Evolutionary conservation across 2,797 vertebrate genomes (phyloP), one percentile per base, ranked within the genome.

Genomic region (Echiichthys vipera): DNA sequence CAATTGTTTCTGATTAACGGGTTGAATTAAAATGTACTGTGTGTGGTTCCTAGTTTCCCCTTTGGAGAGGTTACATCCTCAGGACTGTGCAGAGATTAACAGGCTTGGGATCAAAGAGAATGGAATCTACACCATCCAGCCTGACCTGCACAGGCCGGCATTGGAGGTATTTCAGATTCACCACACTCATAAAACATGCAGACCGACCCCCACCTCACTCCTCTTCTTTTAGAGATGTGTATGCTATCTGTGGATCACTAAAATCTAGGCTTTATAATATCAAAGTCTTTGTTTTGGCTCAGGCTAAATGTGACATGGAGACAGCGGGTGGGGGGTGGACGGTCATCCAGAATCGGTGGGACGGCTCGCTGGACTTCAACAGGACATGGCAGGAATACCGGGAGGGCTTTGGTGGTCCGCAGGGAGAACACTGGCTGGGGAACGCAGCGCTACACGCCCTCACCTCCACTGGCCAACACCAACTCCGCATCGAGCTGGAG

Each of bases 81-180:
- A 85, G 84, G 94, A 95, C 77, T 96, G 95, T 78, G 92, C 94
- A 22, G 95, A 96, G 88, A 96, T 96, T 90, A 92, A 94, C 88
- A 93, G 84, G 58, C 85, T 94, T 32, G 95, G 95, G 53, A 95
- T 96, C 84, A 92, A 91, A 90, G 95, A 96, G 71, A 94, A 94
- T 24, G 95, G 95, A 55, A 95, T 96, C 86, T 96, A 96, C 87
- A 96, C 95, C 63, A 95, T 96, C 80, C 95, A 96, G 69, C 95
- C 95, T 36, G 94, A 95, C 76, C 89, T 92, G 61, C 78, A 85
- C n/a, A 71, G 84, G 25, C 92, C 93, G 4, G 92, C 94, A 3
- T 71, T 96, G 64, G 95, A 96, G 95, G 95, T 95, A 90, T 84
- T 84, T 84, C 70, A 74, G 50, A 78, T 72, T 47, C 53, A 80